A percentile compares a stretch with the other conserved stretches of the same genome.
Evolutionary conservation across 2,797 vertebrate species (phyloP).

Genomic region (Pantherophis vulpinus): DNA sequence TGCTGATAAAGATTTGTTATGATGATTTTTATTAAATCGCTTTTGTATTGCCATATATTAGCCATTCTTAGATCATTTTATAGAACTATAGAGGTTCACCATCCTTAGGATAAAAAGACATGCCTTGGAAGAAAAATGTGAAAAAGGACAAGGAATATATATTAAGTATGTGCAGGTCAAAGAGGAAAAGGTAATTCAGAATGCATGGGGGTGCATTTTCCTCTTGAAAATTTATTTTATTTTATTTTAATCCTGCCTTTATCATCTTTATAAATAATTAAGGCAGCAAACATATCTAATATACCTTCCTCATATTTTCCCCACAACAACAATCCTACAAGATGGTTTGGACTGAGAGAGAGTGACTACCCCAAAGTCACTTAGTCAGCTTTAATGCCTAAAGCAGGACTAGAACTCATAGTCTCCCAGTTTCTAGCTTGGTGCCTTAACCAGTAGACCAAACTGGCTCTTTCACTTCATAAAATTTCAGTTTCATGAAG

Average conservation of each 20-base stretch:
- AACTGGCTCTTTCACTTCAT: background rate
- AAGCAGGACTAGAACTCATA: background rate
- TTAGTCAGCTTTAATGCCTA: background rate
- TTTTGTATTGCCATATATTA: background rate
- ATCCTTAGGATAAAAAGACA: background rate
- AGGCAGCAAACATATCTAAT: background rate
- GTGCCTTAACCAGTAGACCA: background rate
- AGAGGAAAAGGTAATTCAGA: background rate
- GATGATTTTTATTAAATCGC: background rate
- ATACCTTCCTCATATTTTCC: background rate
- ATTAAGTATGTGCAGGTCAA: background rate
- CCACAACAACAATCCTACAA: background rate
- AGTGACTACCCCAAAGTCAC: background rate
- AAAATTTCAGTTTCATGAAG: background rate
- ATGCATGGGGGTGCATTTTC: background rate
- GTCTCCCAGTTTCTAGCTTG: background rate
- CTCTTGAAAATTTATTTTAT: background rate
- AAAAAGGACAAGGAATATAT: background rate
- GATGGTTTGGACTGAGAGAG: background rate
- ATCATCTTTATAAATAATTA: background rate
- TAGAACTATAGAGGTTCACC: background rate
- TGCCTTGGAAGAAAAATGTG: background rate
- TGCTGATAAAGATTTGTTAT: background rate
- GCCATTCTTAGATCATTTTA: background rate
- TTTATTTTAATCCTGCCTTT: background rate